Percentiles rank a stretch among this genome's conserved stretches.
Evolutionary conservation across 2,888 invertebrate genomes (phyloP).

Genomic region (Rhogogaster chlorosoma): DNA sequence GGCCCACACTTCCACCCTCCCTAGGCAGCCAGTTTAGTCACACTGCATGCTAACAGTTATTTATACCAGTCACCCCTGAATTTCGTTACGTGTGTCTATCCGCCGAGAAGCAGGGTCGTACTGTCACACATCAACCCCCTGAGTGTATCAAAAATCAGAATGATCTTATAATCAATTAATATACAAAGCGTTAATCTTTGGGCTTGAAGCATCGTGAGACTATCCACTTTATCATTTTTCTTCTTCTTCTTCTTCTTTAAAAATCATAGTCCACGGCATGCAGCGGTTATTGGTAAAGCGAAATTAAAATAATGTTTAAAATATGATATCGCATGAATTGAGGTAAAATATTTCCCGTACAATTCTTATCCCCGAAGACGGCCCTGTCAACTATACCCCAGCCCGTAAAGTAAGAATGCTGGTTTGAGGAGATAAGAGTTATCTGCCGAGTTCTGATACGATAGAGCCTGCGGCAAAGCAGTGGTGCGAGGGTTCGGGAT

Average conservation of each 20-base stretch:
- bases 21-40: conserved; percentile 64
- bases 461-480: conserved; percentile 66
- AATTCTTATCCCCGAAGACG: conserved; percentile 16
- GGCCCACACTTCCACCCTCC: conserved; percentile 17
- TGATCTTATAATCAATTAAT: conserved; percentile 37
- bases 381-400: conserved; percentile 29
- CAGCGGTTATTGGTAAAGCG: not conserved
- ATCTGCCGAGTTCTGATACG: conserved; percentile 74
- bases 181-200: not conserved
- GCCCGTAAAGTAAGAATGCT: conserved; percentile 70
- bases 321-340: not conserved
- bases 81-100: conserved; percentile 30
- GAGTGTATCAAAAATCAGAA: not conserved
- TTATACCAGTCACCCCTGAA: conserved; percentile 62
- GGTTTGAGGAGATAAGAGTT: conserved; percentile 74
- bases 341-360: conserved; percentile 12
- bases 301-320: not conserved
- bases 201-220: not conserved
- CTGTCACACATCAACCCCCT: not conserved
- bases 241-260: not conserved
- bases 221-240: not conserved
- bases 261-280: not conserved
- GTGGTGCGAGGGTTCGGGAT: conserved; percentile 18
- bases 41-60: conserved; percentile 70
- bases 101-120: not conserved